Evolutionary conservation across 2,888 invertebrate species (phyloP).

Genomic region (Flexamia atlantica): DNA sequence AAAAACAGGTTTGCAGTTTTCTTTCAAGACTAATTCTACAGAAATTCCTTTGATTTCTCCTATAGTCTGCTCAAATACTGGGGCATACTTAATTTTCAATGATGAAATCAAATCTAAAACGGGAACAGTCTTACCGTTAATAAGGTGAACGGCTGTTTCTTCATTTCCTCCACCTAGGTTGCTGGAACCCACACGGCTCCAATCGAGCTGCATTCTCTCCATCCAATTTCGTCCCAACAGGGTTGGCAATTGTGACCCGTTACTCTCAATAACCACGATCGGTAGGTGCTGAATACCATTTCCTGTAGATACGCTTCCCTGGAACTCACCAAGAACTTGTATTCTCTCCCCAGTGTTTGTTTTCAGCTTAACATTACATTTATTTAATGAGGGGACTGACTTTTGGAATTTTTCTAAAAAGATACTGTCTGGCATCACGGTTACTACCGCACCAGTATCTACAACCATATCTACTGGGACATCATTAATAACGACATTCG

Average conservation of each 20-base stretch:
- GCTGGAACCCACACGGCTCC: neutral
- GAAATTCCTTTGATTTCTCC: conserved; percentile 13
- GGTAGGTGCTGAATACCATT: neutral
- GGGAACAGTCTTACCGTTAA: conserved; percentile 31
- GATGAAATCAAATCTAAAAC: conserved; percentile 4
- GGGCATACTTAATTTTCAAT: conserved; percentile 8
- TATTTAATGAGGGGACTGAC: neutral
- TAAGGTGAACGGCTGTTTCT: neutral
- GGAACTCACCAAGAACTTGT: conserved; percentile 25
- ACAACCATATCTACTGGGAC: neutral
- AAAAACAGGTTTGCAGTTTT: conserved; percentile 22
- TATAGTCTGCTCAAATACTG: conserved; percentile 1
- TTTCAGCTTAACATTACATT: conserved; percentile 10
- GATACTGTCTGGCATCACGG: conserved; percentile 1
- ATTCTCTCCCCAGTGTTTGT: conserved; percentile 18
- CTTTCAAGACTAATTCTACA: conserved; percentile 12
- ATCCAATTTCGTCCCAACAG: conserved; percentile 27
- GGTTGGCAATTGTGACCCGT: neutral
- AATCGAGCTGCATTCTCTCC: conserved; percentile 14
- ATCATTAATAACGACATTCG: neutral
- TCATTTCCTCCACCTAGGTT: neutral
- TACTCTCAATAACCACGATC: conserved; percentile 3
- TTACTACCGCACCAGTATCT: conserved; percentile 7
- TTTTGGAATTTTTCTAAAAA: conserved; percentile 18
- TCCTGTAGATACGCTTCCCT: neutral